phyloP scores from a whole-genome alignment of 2,888 invertebrate species.

The Agrochola lota region DNA sequence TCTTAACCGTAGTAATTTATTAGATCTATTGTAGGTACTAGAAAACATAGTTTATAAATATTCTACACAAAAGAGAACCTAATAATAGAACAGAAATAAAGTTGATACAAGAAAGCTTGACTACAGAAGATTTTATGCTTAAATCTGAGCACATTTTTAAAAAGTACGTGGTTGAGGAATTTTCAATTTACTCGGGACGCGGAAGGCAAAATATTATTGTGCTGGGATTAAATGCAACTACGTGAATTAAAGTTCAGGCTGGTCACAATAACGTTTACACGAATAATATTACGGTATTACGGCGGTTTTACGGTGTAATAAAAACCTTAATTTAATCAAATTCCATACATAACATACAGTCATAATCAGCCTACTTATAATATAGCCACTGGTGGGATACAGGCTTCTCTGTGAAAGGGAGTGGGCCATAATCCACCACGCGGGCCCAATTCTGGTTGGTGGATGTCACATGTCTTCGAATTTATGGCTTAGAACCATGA shows the following conservation, averaged over 20 bases:
- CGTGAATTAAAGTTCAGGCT: constrained; percentile 18
- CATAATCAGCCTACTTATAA: too few relatives aligned
- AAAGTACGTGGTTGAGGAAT: constrained; percentile 45
- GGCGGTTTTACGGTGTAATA: too few relatives aligned
- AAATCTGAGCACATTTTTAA: constrained; percentile 38
- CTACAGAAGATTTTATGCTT: constrained; percentile 31
- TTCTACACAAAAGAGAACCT: neutral
- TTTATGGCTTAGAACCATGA: too few relatives aligned
- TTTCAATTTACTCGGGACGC: constrained; percentile 36
- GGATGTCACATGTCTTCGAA: too few relatives aligned
- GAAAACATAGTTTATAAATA: neutral
- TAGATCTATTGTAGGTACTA: neutral
- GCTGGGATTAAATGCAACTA: constrained; percentile 20
- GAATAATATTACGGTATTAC: neutral
- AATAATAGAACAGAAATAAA: neutral
- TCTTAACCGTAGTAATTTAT: neutral
- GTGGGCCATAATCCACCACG: too few relatives aligned
- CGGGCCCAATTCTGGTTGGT: too few relatives aligned
- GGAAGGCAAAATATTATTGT: constrained; percentile 34
- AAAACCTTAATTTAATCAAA: neutral
- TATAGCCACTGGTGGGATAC: too few relatives aligned
- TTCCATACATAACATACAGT: too few relatives aligned
- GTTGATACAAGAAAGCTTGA: constrained; percentile 1
- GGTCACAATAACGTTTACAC: neutral
- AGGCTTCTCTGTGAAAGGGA: too few relatives aligned